These are phyloP conservation scores for Cyclura pinguis DNA, from an alignment of 2,797 vertebrate species.

Conservation along the genomic window DNA sequence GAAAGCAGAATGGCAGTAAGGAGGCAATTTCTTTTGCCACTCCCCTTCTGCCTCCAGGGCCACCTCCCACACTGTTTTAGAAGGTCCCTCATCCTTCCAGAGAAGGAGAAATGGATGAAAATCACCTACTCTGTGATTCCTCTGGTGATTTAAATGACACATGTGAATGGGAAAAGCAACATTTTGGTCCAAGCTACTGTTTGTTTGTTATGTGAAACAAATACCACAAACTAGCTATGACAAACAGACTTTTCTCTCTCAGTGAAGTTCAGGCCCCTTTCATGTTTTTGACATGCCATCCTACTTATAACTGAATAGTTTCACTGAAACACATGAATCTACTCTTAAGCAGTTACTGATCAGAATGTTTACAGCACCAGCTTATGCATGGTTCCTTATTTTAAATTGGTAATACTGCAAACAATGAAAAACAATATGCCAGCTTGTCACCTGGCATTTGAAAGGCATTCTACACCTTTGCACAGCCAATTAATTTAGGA, in stretches of 20 bases:
- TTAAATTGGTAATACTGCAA: slow-evolving; percentile 46
- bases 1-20: not conserved
- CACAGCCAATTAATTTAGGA: slow-evolving; percentile 37
- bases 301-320: not conserved
- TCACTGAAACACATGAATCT: not conserved
- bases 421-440: slow-evolving; percentile 43
- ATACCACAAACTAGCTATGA: not conserved
- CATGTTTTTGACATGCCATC: not conserved
- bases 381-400: slow-evolving; percentile 16
- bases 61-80: not conserved
- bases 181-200: not conserved
- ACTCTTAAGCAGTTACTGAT: slow-evolving; percentile 11
- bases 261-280: not conserved
- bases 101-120: not conserved
- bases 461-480: slow-evolving; percentile 12
- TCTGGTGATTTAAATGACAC: not conserved
- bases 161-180: not conserved
- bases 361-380: slow-evolving; percentile 32
- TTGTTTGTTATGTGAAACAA: not conserved
- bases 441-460: slow-evolving; percentile 65
- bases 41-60: not conserved
- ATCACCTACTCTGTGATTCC: not conserved
- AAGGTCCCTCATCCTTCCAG: not conserved
- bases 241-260: no score
- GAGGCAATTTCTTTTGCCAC: not conserved